Evolutionary conservation across 2,113 vertebrate genomes (phyloP), one percentile per base, ranked within the genome.

Genomic region (Taurulus bubalis): DNA sequence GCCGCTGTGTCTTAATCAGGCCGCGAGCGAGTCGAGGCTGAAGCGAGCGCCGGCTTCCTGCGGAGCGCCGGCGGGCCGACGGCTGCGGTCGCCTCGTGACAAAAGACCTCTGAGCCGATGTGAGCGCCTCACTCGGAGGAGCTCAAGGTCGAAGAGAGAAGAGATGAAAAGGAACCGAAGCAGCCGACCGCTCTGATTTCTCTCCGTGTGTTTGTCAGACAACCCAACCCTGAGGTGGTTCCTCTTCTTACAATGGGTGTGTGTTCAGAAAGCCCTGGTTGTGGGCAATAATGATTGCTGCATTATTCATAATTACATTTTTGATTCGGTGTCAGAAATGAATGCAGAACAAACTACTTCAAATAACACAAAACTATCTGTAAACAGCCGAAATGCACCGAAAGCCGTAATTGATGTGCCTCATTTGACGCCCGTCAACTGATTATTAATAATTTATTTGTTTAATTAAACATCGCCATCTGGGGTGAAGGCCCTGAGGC

Each of bases 71-170:
- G 69, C 66, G 2, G 56, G 60, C 20, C 59, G 79, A 77, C 78
- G 38, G 64, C 79, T 64, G 75, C 68, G 18, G 64, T 58, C 47
- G 40, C 82, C 26, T 65, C 70, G 42, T 81, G 79, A 90, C 82
- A 71, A 85, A 85, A 81, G 82, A 85, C 58, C 73, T 77, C 49
- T 28, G 79, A 0, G 78, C 81, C n/a, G 26, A 24, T 67, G 79
- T 55, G 69, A 2, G 34, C 75, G 3, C 49, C 73, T 38, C 60
- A 42, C 69, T 69, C 75, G 1, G 5, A 53, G 71, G 34, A 77
- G 28, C 84, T 84, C 72, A 86, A 88, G 82, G 89, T 90, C 76
- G 4, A 65, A 30, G 24, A 64, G 51, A 62, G 69, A 65, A 10
- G 16, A 34, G 66, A 80, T 68, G 74, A 67, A 69, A 67, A 67